Percentiles rank a stretch among this genome's conserved stretches.
Evolutionary conservation across 2,888 invertebrate genomes (phyloP).

Genomic region (Eucriotettix oculatus): DNA sequence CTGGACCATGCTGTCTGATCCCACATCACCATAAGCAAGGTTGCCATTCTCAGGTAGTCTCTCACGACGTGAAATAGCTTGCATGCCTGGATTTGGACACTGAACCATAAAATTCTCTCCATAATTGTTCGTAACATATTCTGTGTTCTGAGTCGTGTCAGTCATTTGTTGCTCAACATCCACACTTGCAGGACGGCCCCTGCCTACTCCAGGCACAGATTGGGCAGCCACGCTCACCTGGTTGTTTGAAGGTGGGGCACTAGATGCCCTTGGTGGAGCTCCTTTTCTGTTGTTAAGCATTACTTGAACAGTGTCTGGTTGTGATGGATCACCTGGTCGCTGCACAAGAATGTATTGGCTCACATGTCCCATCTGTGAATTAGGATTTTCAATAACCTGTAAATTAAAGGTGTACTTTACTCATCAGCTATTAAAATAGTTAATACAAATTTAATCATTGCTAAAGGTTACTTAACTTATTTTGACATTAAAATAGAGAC

Average conservation of each 20-base stretch:
- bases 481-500: no score
- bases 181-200: slow-evolving; percentile 51
- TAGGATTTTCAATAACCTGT: slow-evolving; percentile 41
- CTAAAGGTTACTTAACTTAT: neutral
- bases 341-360: slow-evolving; percentile 73
- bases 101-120: slow-evolving; percentile 20
- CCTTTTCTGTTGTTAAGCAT: slow-evolving; percentile 25
- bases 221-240: slow-evolving; percentile 29
- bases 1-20: slow-evolving; percentile 3
- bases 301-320: slow-evolving; percentile 22
- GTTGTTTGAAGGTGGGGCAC: slow-evolving; percentile 55
- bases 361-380: slow-evolving; percentile 32
- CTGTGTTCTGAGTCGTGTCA: neutral
- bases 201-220: slow-evolving; percentile 21
- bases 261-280: slow-evolving; percentile 64
- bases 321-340: slow-evolving; percentile 31
- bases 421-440: neutral
- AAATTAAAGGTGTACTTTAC: slow-evolving; percentile 12
- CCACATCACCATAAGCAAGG: slow-evolving; percentile 4
- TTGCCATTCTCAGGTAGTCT: slow-evolving; percentile 19
- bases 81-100: slow-evolving; percentile 30
- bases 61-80: slow-evolving; percentile 32
- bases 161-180: slow-evolving; percentile 14
- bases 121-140: slow-evolving; percentile 2
- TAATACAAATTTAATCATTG: neutral